Percentiles rank a stretch among this genome's conserved stretches.
Conservation (phyloP, 2,113 vertebrate genomes). For the Paratilapia polleni region DNA sequence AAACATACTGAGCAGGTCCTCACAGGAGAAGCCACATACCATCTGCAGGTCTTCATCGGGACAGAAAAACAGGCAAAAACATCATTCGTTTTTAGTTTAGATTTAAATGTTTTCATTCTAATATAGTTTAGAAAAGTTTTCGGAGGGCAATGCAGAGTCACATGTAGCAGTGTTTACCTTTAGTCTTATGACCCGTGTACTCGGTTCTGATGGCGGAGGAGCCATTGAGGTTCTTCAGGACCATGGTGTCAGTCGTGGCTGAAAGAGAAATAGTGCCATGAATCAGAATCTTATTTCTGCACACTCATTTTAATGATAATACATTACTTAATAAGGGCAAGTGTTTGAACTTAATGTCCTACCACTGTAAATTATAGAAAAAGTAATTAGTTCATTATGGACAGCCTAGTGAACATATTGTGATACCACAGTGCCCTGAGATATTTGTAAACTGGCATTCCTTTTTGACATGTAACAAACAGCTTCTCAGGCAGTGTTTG, state of each 20-base stretch:
- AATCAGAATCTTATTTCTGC: neutral
- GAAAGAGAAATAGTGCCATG: slow-evolving; percentile 6
- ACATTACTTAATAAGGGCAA: neutral
- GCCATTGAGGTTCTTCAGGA: slow-evolving; percentile 93
- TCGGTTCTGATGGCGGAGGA: slow-evolving; percentile 97
- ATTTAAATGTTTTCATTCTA: neutral
- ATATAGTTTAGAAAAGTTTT: neutral
- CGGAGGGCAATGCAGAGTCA: neutral
- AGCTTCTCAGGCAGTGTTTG: slow-evolving; percentile 1
- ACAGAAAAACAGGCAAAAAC: neutral
- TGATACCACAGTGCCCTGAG: slow-evolving; percentile 16
- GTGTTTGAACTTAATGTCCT: neutral
- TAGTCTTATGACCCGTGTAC: slow-evolving; percentile 95
- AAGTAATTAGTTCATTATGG: slow-evolving; percentile 8
- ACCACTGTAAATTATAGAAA: slow-evolving; percentile 2
- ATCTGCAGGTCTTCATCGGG: slow-evolving; percentile 86
- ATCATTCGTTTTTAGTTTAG: neutral
- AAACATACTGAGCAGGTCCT: slow-evolving; percentile 93
- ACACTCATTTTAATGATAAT: neutral
- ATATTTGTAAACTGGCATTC: slow-evolving; percentile 32
- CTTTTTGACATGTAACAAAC: slow-evolving; percentile 11
- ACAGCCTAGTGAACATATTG: neutral
- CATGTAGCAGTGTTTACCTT: slow-evolving; percentile 75
- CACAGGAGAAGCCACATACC: slow-evolving; percentile 96
- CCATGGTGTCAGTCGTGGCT: slow-evolving; percentile 83